Conservation (phyloP, 2,888 invertebrate species). For the Drosophila diplacantha region DNA sequence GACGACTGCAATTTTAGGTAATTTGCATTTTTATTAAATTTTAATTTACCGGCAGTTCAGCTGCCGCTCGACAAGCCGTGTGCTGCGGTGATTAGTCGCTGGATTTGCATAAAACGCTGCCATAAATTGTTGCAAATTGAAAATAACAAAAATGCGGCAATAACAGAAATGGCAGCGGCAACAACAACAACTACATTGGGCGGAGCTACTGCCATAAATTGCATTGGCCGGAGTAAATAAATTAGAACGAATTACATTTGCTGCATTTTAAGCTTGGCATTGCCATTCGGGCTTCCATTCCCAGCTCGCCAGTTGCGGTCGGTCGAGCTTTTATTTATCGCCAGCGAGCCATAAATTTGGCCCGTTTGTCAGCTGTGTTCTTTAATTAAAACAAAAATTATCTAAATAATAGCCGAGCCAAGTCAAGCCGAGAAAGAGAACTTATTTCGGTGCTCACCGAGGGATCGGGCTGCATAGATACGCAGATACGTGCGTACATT, state of each 20-base stretch:
- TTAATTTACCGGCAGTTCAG: constrained; percentile 49
- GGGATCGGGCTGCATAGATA: constrained; percentile 42
- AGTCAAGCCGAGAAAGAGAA: background rate
- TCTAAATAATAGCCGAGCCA: constrained; percentile 60
- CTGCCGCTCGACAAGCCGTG: constrained; percentile 15
- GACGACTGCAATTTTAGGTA: constrained; percentile 55
- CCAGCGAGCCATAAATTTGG: constrained; percentile 56
- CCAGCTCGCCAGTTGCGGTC: constrained; percentile 45
- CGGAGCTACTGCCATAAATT: constrained; percentile 58
- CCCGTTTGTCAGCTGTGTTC: constrained; percentile 57
- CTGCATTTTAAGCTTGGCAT: constrained; percentile 47
- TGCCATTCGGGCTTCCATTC: constrained; percentile 19
- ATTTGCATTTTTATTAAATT: constrained; percentile 70
- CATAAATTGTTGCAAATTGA: constrained; percentile 65
- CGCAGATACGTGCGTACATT: constrained; percentile 29
- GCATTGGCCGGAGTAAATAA: constrained; percentile 64
- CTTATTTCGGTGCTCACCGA: constrained; percentile 36
- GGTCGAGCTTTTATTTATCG: constrained; percentile 54
- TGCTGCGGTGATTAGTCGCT: constrained; percentile 56
- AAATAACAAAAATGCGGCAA: constrained; percentile 39
- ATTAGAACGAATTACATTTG: constrained; percentile 60
- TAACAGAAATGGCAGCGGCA: constrained; percentile 11
- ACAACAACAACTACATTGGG: constrained; percentile 16
- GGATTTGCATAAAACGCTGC: constrained; percentile 65
- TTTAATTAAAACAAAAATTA: constrained; percentile 68